Percentiles rank a stretch among this genome's conserved stretches.
Evolutionary conservation across 1,140 invertebrate species (phyloP).

Genomic region (Diorhabda carinulata): DNA sequence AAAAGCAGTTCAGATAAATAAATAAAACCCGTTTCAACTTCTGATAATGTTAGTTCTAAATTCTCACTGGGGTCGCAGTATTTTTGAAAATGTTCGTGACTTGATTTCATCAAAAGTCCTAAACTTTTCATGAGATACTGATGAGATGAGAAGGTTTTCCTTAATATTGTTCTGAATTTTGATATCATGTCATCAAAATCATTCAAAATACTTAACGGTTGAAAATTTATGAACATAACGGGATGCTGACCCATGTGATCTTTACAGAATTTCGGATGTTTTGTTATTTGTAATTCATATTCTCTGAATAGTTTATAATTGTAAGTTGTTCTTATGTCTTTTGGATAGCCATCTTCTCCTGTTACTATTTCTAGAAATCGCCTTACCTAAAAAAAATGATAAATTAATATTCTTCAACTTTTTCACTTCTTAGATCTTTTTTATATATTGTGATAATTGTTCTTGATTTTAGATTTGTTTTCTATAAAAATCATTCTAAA

Average conservation of each 20-base stretch:
- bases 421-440: too few species aligned
- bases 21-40: neutral
- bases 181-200: neutral
- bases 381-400: neutral
- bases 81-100: neutral
- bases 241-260: neutral
- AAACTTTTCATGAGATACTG: neutral
- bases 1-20: neutral
- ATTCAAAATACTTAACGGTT: neutral
- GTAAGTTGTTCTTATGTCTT: neutral
- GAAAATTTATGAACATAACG: neutral
- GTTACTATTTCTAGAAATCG: neutral
- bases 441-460: too few species aligned
- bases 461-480: too few species aligned
- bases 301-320: neutral
- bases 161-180: neutral
- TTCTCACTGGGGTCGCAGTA: neutral
- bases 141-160: neutral
- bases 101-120: neutral
- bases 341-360: neutral
- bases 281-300: neutral
- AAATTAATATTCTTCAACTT: too few species aligned
- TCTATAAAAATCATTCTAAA: too few species aligned
- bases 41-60: neutral
- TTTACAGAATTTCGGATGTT: neutral